Conservation (phyloP, 1,140 invertebrate genomes). For the Mesaphorura yosii region DNA sequence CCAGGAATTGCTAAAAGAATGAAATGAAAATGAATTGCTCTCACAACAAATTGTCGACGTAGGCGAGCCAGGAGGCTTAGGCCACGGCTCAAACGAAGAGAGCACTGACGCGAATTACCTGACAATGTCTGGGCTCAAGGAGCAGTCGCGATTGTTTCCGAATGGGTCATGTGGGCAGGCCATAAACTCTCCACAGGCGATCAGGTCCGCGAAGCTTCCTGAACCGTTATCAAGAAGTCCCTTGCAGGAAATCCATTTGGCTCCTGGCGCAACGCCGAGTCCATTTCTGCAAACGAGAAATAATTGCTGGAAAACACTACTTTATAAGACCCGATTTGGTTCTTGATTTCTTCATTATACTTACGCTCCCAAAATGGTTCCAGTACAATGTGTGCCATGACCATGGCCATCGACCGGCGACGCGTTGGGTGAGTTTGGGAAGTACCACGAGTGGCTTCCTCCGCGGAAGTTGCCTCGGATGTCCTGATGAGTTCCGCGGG, state of each 20-base stretch:
- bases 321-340: not conserved
- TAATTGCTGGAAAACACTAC: not conserved
- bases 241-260: constrained; percentile 8
- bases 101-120: not conserved
- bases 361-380: constrained; percentile 8
- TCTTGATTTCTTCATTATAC: not conserved
- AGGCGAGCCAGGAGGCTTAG: too few species aligned
- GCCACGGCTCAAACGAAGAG: too few species aligned
- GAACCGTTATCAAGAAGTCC: constrained; percentile 4
- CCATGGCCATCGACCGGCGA: constrained; percentile 11
- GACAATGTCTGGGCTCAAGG: constrained; percentile 12
- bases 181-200: not conserved
- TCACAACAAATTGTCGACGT: not conserved
- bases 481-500: constrained; percentile 4
- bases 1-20: constrained; percentile 7
- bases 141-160: constrained; percentile 9
- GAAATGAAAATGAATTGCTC: not conserved
- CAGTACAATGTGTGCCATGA: constrained; percentile 14
- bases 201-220: not conserved
- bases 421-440: not conserved
- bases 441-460: constrained; percentile 2
- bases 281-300: constrained; percentile 1
- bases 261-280: constrained; percentile 6
- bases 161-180: constrained; percentile 16
- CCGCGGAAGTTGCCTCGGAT: constrained; percentile 1